These are phyloP conservation scores for Phrynocephalus guinanensis DNA, from an alignment of 2,797 vertebrate species.

Conservation along the genomic window DNA sequence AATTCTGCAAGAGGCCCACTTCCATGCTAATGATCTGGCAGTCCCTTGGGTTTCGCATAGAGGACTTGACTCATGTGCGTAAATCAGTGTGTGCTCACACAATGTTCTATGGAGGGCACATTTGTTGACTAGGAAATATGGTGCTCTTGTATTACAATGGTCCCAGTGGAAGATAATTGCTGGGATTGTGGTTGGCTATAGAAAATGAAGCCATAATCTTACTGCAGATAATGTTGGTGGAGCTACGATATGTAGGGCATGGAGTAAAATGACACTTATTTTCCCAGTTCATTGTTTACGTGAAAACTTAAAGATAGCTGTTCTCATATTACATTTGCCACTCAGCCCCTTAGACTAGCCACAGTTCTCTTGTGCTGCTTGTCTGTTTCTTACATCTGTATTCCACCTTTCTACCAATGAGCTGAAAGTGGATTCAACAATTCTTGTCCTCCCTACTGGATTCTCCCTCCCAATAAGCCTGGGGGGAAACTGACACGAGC, in stretches of 20 bases:
- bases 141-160: background rate
- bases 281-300: too few species aligned
- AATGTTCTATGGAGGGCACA: background rate
- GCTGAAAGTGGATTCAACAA: too few species aligned
- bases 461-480: too few species aligned
- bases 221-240: background rate
- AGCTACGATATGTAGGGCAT: background rate
- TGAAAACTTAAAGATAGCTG: too few species aligned
- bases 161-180: background rate
- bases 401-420: too few species aligned
- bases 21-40: conserved; percentile 52
- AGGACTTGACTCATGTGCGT: conserved; percentile 56
- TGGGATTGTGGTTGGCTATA: background rate
- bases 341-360: too few species aligned
- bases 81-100: conserved; percentile 36
- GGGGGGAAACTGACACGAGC: too few species aligned
- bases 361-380: too few species aligned
- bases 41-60: conserved; percentile 13
- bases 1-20: conserved; percentile 65
- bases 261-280: too few species aligned
- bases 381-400: too few species aligned
- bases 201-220: background rate
- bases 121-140: background rate
- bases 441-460: too few species aligned
- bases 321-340: too few species aligned